Base-by-base conservation (phyloP, 2,113 vertebrate species). In the Origma solitaria region DNA sequence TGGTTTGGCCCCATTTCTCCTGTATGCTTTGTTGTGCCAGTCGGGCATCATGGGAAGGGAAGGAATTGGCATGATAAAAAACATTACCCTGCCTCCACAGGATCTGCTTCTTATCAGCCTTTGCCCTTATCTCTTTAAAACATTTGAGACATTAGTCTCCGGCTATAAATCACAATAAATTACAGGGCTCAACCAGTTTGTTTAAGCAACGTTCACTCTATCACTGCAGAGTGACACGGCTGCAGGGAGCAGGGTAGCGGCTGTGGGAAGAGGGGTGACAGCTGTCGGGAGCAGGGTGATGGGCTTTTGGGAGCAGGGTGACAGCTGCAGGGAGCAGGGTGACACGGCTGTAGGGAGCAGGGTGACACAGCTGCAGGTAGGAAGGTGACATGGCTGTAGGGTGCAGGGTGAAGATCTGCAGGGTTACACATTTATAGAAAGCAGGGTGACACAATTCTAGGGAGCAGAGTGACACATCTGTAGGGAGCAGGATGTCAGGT, bases 81-180 rank as follows among this genome's bases (percentile, higher is more conserved):
- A 7, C 8, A 60, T 47, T 22, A 68, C 11, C 21, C 17, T 2
- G 3, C 40, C 38, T 25, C 60, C 0, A 0, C 19, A 53, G 53
- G n/a, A 47, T 35, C 54, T 75, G 30, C 70, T 40, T 47, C 69
- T 27, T 40, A 75, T 47, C 61, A 45, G 38, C 20, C n/a, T 53
- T 40, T 30, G 13, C 23, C 77, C 28, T 53, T 54, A 40, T 47
- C 30, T 60, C 20, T 47, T 45, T 38, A n/a, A 68, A 53, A 68
- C 21, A 25, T 15, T 66, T 0, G 3, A 60, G 20, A 14, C 45
- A 38, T 53, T 66, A 44, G 4, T 50, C 33, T 30, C 33, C 53
- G 69, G 4, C 24, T 58, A 4, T 40, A 40, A 40, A 40, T 53
- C 53, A 53, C 24, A 11, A 60, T 40, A 60, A 75, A 61, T 68